Percentiles rank a stretch among this genome's conserved stretches.
Conservation (phyloP, 2,888 invertebrate genomes). For the Eupelmus urozonus region DNA sequence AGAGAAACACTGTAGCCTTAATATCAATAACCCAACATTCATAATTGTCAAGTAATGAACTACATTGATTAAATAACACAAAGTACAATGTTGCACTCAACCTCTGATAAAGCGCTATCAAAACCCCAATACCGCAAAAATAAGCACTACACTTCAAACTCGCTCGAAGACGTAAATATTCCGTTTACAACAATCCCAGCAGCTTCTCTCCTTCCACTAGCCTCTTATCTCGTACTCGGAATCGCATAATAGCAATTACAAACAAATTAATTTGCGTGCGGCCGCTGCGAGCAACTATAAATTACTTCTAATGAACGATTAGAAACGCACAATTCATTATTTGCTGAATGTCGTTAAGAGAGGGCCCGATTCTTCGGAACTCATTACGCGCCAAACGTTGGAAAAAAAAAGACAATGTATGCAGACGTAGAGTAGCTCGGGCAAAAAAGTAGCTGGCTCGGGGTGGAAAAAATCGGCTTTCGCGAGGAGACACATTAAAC, state of each 20-base stretch:
- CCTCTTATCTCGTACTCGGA: not conserved
- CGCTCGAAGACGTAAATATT: not conserved
- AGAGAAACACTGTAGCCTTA: too few relatives aligned
- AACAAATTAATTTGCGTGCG: constrained; percentile 36
- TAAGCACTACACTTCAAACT: not conserved
- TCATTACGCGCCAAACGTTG: not conserved
- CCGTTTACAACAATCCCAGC: not conserved
- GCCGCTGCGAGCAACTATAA: constrained; percentile 11
- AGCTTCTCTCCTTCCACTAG: not conserved
- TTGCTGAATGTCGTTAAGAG: constrained; percentile 28
- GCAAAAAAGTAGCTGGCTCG: not conserved
- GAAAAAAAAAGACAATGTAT: not conserved
- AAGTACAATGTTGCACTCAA: constrained; percentile 25
- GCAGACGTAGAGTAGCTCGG: not conserved
- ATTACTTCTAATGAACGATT: constrained; percentile 46
- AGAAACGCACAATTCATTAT: constrained; percentile 37
- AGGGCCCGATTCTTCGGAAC: too few relatives aligned
- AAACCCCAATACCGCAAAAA: not conserved
- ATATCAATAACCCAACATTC: too few relatives aligned
- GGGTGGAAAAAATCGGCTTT: constrained; percentile 17
- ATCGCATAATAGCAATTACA: constrained; percentile 39
- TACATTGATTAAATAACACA: not conserved
- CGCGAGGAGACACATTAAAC: constrained; percentile 40
- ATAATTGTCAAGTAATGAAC: too few relatives aligned
- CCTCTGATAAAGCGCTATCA: not conserved